Conservation (phyloP, 1,140 invertebrate species). For the Gonatopus flavifemur region DNA sequence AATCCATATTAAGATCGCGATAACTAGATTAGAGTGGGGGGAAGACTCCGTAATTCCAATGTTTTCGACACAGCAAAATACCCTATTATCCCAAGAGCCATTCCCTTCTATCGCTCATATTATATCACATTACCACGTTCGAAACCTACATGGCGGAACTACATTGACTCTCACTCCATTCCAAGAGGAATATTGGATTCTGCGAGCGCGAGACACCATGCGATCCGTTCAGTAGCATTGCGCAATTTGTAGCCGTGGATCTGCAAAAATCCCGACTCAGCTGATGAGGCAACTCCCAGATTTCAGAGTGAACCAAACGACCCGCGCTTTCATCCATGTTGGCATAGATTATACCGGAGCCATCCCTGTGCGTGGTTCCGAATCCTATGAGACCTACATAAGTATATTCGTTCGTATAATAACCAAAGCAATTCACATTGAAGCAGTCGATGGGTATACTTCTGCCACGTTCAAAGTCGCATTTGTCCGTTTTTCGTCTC, state of each 20-base stretch:
- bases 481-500: constrained; percentile 26
- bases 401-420: constrained; percentile 32
- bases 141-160: constrained; percentile 16
- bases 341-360: too few species aligned
- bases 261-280: background rate
- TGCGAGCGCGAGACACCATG: too few species aligned
- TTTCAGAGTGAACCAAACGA: too few species aligned
- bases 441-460: constrained; percentile 25
- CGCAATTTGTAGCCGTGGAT: background rate
- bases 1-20: constrained; percentile 24
- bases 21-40: constrained; percentile 29
- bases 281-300: constrained; percentile 3
- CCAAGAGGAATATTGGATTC: too few species aligned
- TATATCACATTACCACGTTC: constrained; percentile 11
- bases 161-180: constrained; percentile 9
- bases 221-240: background rate
- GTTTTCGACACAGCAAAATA: constrained; percentile 20
- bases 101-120: constrained; percentile 13
- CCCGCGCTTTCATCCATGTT: constrained; percentile 1
- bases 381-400: constrained; percentile 25
- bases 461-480: constrained; percentile 29
- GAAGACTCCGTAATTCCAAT: constrained; percentile 17
- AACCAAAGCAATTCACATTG: constrained; percentile 31
- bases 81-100: constrained; percentile 28
- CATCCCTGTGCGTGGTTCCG: constrained; percentile 8